Conservation (phyloP, 2,113 vertebrate genomes). For the Argyrosomus japonicus region DNA sequence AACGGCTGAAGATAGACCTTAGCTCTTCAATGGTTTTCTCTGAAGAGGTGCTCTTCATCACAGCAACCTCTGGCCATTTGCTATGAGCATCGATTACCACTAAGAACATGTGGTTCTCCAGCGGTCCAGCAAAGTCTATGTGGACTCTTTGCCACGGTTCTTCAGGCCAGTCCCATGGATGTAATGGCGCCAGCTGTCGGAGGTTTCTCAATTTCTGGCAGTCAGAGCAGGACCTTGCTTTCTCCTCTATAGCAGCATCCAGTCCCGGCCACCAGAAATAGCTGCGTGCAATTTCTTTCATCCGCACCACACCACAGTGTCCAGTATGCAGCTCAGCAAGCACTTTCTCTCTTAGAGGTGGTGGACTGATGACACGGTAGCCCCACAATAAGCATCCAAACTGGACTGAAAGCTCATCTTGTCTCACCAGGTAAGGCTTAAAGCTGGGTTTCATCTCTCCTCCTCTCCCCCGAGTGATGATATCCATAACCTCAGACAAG, state of each 20-base stretch:
- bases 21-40: slow-evolving; percentile 17
- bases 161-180: slow-evolving; percentile 20
- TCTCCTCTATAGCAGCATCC: slow-evolving; percentile 21
- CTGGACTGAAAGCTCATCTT: background rate
- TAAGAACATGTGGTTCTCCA: slow-evolving; percentile 6
- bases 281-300: slow-evolving; percentile 29
- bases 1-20: slow-evolving; percentile 1
- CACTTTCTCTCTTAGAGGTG: background rate
- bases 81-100: background rate
- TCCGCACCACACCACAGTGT: slow-evolving; percentile 14
- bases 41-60: background rate
- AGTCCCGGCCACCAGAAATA: slow-evolving; percentile 32
- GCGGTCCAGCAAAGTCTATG: slow-evolving; percentile 19
- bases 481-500: background rate
- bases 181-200: slow-evolving; percentile 28
- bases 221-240: slow-evolving; percentile 8
- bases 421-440: background rate
- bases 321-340: background rate
- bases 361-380: slow-evolving; percentile 11
- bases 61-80: slow-evolving; percentile 13
- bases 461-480: background rate
- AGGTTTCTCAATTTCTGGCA: slow-evolving; percentile 33
- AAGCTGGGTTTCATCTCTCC: background rate
- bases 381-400: background rate
- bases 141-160: slow-evolving; percentile 29